Conservation (phyloP, 2,888 invertebrate genomes). For the Anthophora plumipes region DNA sequence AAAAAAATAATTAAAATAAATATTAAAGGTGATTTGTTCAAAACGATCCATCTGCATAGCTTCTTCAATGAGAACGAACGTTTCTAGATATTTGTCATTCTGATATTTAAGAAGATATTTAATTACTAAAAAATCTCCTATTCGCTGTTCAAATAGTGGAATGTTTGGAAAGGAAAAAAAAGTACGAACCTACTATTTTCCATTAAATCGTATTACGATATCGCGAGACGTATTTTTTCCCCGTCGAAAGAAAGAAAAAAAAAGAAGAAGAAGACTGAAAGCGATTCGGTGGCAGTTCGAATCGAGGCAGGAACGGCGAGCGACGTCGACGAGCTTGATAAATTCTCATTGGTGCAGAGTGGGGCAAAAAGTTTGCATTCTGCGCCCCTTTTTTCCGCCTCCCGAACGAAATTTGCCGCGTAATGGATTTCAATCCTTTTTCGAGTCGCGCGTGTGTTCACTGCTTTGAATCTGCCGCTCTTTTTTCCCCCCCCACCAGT, state of each 20-base stretch:
- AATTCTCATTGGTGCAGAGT: conserved; percentile 34
- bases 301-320: conserved; percentile 19
- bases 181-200: background rate
- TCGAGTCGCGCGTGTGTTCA: conserved; percentile 8
- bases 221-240: conserved; percentile 28
- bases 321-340: conserved; percentile 55
- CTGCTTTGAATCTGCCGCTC: background rate
- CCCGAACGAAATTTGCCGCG: conserved; percentile 53
- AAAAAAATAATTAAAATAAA: too few species aligned
- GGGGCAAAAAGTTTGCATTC: conserved; percentile 25
- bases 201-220: background rate
- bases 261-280: conserved; percentile 4
- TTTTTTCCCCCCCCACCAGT: background rate
- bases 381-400: background rate
- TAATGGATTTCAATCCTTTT: conserved; percentile 62
- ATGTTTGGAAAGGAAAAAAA: background rate
- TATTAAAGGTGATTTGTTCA: too few species aligned
- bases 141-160: too few species aligned
- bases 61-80: too few species aligned
- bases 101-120: too few species aligned
- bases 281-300: conserved; percentile 30
- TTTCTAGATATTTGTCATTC: too few species aligned
- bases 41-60: too few species aligned
- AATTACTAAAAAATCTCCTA: too few species aligned
- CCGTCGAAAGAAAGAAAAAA: background rate